Evolutionary conservation across 2,113 vertebrate genomes (phyloP).

Genomic region (Callipepla squamata): DNA sequence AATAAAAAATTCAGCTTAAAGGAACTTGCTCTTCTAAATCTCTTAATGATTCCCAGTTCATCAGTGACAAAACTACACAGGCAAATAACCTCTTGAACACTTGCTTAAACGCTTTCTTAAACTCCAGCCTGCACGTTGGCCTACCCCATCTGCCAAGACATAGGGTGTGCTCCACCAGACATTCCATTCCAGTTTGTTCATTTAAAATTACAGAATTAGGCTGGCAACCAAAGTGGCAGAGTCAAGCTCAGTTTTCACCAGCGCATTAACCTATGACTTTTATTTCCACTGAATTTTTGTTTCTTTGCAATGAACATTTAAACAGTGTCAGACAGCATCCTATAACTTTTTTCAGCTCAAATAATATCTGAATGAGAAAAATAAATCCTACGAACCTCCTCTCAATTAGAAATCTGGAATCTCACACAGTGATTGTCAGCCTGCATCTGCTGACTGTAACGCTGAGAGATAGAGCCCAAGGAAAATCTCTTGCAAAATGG

Average conservation of each 20-base stretch:
- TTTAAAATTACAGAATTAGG: conserved; percentile 15
- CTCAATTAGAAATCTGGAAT: not conserved
- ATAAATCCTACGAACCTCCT: not conserved
- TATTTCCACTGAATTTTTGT: not conserved
- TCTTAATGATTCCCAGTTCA: not conserved
- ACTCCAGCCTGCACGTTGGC: not conserved
- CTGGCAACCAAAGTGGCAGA: not conserved
- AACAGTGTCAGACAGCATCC: not conserved
- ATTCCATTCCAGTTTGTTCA: conserved; percentile 48
- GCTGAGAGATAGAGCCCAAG: not conserved
- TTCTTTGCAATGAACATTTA: not conserved
- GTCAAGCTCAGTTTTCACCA: not conserved
- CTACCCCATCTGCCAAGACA: conserved; percentile 1
- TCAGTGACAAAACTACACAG: not conserved
- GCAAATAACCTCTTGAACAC: not conserved
- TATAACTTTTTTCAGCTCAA: not conserved
- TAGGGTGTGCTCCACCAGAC: conserved; percentile 31
- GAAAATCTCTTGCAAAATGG: not conserved
- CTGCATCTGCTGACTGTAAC: not conserved
- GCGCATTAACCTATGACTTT: not conserved
- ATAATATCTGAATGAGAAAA: not conserved
- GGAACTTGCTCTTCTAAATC: not conserved
- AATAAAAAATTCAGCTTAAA: not conserved
- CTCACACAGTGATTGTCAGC: not conserved
- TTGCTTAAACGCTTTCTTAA: not conserved